Conservation (phyloP, 2,888 invertebrate species). For the Isotomurus palustris region DNA sequence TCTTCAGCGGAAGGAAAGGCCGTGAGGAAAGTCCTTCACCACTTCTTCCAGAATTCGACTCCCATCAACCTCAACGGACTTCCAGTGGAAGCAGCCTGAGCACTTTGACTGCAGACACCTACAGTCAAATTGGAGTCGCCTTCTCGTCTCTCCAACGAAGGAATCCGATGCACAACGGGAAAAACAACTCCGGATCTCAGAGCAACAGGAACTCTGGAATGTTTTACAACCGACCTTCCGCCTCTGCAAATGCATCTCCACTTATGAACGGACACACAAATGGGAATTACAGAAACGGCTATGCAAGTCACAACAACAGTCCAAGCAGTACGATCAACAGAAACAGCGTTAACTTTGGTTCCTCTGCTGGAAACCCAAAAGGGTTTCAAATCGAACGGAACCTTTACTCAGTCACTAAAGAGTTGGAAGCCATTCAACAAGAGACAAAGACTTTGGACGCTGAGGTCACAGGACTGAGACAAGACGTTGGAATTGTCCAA, state of each 20-base stretch:
- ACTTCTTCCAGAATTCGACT: neutral
- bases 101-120: conserved; percentile 40
- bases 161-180: neutral
- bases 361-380: neutral
- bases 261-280: conserved; percentile 17
- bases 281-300: conserved; percentile 7
- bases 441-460: conserved; percentile 35
- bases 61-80: conserved; percentile 21
- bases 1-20: conserved; percentile 7
- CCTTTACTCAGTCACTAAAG: conserved; percentile 30
- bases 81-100: conserved; percentile 40
- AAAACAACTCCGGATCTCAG: neutral
- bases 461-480: conserved; percentile 30
- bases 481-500: conserved; percentile 40
- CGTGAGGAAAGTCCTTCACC: conserved; percentile 18
- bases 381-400: conserved; percentile 27
- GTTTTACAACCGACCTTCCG: conserved; percentile 10
- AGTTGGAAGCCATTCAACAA: conserved; percentile 32
- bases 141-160: conserved; percentile 34
- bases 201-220: conserved; percentile 1
- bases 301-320: conserved; percentile 23
- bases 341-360: conserved; percentile 10
- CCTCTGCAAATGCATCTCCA: conserved; percentile 37
- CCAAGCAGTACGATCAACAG: conserved; percentile 26
- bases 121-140: conserved; percentile 17